Percentiles rank a stretch among this genome's conserved stretches.
Evolutionary conservation across 2,797 vertebrate species (phyloP).

Genomic region (Novumbra hubbsi): DNA sequence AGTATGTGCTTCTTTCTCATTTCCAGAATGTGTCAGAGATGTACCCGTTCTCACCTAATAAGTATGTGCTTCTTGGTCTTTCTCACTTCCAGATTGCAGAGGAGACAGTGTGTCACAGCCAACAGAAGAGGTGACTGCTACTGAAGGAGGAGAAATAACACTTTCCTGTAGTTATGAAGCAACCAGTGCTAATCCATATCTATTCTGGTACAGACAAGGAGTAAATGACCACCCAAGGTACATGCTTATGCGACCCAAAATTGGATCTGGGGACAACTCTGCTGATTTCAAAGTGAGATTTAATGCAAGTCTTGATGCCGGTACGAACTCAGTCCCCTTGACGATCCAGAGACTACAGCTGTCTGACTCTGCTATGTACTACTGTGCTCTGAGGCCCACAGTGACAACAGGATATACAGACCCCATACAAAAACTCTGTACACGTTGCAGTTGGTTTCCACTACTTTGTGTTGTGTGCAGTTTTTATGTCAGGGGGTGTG

Average conservation of each 20-base stretch:
- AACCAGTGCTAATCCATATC: not conserved
- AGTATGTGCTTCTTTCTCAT: too few species aligned
- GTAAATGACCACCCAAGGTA: not conserved
- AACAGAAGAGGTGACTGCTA: not conserved
- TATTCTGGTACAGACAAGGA: not conserved
- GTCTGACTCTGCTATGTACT: conserved; percentile 24
- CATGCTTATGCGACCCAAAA: not conserved
- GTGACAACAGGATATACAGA: conserved; percentile 11
- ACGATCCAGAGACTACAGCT: conserved; percentile 29
- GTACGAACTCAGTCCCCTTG: conserved; percentile 30
- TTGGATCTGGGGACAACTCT: not conserved
- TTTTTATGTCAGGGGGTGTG: too few species aligned
- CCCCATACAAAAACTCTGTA: conserved; percentile 15
- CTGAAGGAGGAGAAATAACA: not conserved
- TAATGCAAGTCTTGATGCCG: not conserved
- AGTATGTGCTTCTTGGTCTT: too few species aligned
- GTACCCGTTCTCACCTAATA: too few species aligned
- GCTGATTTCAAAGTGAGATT: conserved; percentile 3
- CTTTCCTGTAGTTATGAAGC: not conserved
- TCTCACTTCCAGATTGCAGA: not conserved
- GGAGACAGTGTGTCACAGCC: not conserved
- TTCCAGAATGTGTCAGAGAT: too few species aligned
- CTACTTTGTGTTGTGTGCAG: too few species aligned
- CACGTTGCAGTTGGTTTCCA: too few species aligned
- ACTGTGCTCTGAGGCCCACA: conserved; percentile 33